These are phyloP conservation scores for Muntiacus reevesi DNA, from an alignment of 2,113 vertebrate genomes.

Conservation along the genomic window DNA sequence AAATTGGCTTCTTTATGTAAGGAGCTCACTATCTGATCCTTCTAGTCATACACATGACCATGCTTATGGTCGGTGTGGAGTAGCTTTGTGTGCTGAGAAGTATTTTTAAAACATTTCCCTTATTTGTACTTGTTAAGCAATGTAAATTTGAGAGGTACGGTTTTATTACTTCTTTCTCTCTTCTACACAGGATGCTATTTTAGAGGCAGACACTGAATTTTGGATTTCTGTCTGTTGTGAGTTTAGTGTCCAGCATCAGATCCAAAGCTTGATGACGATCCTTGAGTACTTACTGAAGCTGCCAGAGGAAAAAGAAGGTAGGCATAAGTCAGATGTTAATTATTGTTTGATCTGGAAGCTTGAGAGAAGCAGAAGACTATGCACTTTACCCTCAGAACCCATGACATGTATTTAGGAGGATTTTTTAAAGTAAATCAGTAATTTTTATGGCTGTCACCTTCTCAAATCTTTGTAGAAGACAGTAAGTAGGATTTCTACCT, in stretches of 20 bases:
- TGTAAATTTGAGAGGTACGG: not conserved
- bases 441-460: not conserved
- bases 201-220: constrained; percentile 92
- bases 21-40: not conserved
- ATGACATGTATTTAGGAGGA: not conserved
- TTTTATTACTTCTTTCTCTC: not conserved
- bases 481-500: not conserved
- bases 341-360: not conserved
- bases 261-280: constrained; percentile 86
- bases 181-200: constrained; percentile 84
- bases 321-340: not conserved
- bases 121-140: not conserved
- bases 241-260: constrained; percentile 86
- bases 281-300: constrained; percentile 89
- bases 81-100: not conserved
- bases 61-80: not conserved
- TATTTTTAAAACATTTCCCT: not conserved
- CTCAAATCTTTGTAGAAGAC: not conserved
- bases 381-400: not conserved
- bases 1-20: not conserved
- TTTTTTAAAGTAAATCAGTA: not conserved
- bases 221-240: constrained; percentile 92
- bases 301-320: constrained; percentile 93
- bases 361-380: not conserved
- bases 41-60: not conserved